These are phyloP conservation scores for Plebejus anna DNA, from an alignment of 2,888 invertebrate genomes.

Conservation along the genomic window DNA sequence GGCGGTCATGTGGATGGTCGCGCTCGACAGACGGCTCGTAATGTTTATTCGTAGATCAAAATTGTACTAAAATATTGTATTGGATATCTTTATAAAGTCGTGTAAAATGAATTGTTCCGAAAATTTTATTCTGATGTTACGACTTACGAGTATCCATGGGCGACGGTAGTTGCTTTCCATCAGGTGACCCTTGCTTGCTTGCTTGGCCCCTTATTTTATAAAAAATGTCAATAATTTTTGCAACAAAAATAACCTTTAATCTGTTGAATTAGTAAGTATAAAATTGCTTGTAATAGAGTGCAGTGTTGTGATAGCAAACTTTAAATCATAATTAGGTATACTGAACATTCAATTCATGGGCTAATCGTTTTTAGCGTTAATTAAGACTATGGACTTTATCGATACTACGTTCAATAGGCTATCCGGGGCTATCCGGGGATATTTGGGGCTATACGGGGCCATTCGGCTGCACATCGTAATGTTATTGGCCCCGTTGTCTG, in stretches of 20 bases:
- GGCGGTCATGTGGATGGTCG: background rate
- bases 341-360: background rate
- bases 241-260: too few relatives aligned
- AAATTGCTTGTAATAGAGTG: too few relatives aligned
- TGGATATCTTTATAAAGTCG: background rate
- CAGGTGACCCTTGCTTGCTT: too few relatives aligned
- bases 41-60: background rate
- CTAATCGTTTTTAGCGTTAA: background rate
- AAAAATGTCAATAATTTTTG: too few relatives aligned
- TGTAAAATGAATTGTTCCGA: background rate
- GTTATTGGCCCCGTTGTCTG: conserved; percentile 11
- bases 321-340: background rate
- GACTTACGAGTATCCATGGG: too few relatives aligned
- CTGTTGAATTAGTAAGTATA: too few relatives aligned
- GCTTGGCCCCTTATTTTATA: too few relatives aligned
- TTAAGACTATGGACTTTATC: background rate
- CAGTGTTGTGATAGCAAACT: background rate
- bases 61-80: background rate
- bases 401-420: background rate
- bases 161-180: too few relatives aligned
- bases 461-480: conserved; percentile 21
- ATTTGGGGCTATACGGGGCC: background rate
- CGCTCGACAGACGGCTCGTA: background rate
- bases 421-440: background rate
- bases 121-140: too few relatives aligned